phyloP scores from a whole-genome alignment of 2,797 vertebrate genomes.

The Cuniculus paca region DNA sequence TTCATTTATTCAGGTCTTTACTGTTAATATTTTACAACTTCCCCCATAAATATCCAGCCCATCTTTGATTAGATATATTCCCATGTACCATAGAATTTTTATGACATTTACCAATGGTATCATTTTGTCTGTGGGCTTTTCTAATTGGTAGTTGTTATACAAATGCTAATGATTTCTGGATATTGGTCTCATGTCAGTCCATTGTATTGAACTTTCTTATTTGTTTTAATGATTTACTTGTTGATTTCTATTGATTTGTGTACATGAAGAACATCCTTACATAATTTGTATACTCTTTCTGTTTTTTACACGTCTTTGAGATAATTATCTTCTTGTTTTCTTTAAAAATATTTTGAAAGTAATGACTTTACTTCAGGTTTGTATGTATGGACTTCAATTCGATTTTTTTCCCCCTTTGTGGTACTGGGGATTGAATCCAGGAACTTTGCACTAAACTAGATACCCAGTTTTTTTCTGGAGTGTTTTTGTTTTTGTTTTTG shows the following conservation, averaged over 20 bases:
- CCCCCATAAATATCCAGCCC: background rate
- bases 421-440: background rate
- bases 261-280: background rate
- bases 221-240: conserved; percentile 43
- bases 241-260: background rate
- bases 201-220: background rate
- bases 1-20: conserved; percentile 6
- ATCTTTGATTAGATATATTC: conserved; percentile 43
- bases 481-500: background rate
- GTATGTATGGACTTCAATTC: conserved; percentile 34
- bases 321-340: conserved; percentile 58
- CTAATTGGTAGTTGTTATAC: background rate
- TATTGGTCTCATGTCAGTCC: background rate
- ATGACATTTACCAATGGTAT: background rate
- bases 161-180: conserved; percentile 19
- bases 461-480: background rate
- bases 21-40: background rate
- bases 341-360: conserved; percentile 61
- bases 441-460: background rate
- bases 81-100: background rate
- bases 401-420: background rate
- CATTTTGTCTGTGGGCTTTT: conserved; percentile 31
- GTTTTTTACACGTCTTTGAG: conserved; percentile 39
- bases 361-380: background rate
- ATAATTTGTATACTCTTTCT: conserved; percentile 18